Evolutionary conservation across 2,888 invertebrate genomes (phyloP), one percentile per base, ranked within the genome.

Genomic region (Philaethria dido): DNA sequence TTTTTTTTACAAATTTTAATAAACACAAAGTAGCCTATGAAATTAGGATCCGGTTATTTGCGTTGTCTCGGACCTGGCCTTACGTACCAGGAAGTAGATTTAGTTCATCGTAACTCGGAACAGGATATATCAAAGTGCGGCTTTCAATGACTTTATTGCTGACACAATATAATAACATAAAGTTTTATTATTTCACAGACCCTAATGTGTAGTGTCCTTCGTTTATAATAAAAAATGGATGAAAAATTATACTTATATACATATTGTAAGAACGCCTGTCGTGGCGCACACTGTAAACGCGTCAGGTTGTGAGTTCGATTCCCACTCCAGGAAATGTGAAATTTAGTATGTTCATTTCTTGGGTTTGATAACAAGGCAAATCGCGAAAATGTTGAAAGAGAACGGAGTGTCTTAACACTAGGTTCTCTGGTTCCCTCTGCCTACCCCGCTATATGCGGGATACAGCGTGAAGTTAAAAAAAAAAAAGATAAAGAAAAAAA

Each of bases 91-190:
- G 76, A 75, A 76, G 73, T 74, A 63, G 71, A 66, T 66, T 72
- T 62, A 70, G 68, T 66, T 61, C 70, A 73, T 70, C 71, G 71
- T 71, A 72, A 72, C 71, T 76, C 75, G 74, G 74, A 74, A 75
- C 74, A 76, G 76, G 76, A 76, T 74, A 73, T 73, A 69, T 66
- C 74, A 70, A 71, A 71, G 69, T 72, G 72, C 73, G 70, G 57
- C 62, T 70, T 69, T 72, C 70, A 76, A 73, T 74, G 71, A 61
- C 70, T 71, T 69, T 71, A 71, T 55, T 64, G 67, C 52, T 69
- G 62, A 55, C 55, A 65, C 52, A 67, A 65, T 62, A 55, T 59
- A 55, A 64, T 62, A 68, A 61, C 54, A 52, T 44, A 55, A 44
- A 54, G 14, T 39, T 55, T 59, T 64, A 45, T 64, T 59, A 29